Evolutionary conservation across 2,888 invertebrate genomes (phyloP), one percentile per base, ranked within the genome.

Genomic region (Drosophila birchii): DNA sequence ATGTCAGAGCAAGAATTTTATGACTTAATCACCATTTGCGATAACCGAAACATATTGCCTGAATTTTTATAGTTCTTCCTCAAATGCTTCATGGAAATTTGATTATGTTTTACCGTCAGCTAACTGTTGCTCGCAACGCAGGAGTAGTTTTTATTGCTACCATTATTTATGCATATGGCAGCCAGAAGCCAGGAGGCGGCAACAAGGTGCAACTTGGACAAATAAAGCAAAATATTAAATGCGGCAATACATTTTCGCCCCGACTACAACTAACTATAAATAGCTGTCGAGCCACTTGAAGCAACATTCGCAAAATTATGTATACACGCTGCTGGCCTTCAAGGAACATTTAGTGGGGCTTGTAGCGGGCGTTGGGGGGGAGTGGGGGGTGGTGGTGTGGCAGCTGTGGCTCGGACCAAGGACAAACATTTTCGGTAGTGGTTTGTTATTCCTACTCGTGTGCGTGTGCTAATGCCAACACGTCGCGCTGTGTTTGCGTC

Each of bases 381-480:
- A 0, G 32, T 16, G 14, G 36, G 29, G 8, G 29, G 1, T 23
- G 20, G 9, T 11, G 47, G 20, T 18, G 34, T 5, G 59, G 47
- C 63, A 63, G 51, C 64, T 64, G 64, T n/a, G 66, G 32, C 29
- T 36, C 29, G 43, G 36, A 51, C 64, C 71, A 58, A 71, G 69
- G 68, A 70, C 68, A 57, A 43, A 57, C 75, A 75, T 61, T 75
- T 75, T 60, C 57, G 56, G 51, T 47, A 63, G 62, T 63, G 61
- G 53, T 60, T 76, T 69, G 58, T 75, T 67, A 53, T 68, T 56
- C 56, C 68, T 49, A 72, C 29, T 56, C 64, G 70, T 73, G 68
- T 69, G 70, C 79, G 81, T 83, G 84, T 68, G 81, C 71, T 81
- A 76, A 73, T 74, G 54, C 61, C 71, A 76, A 75, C 89, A 84